A percentile compares a stretch with the other conserved stretches of the same genome.
phyloP scores from a whole-genome alignment of 2,888 invertebrate genomes.

The Pharmacophagus antenor region DNA sequence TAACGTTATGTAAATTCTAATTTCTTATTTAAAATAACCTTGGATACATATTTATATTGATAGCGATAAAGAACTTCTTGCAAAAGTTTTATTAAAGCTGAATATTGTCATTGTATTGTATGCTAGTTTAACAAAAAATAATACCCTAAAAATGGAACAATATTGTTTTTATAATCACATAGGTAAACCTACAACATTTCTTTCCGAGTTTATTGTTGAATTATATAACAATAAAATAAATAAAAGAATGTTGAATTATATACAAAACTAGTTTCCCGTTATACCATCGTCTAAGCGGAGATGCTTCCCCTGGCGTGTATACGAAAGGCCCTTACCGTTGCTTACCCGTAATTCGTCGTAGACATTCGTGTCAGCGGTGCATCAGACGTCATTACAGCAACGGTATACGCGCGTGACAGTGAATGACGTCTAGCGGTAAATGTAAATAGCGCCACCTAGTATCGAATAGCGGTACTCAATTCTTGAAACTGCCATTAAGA shows the following conservation, averaged over 20 bases:
- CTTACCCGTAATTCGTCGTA: constrained; percentile 47
- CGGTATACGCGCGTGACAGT: constrained; percentile 44
- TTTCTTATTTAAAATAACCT: no score
- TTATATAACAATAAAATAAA: no score
- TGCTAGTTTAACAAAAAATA: constrained; percentile 1
- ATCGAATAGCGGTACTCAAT: constrained; percentile 66
- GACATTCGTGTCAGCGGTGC: constrained; percentile 60
- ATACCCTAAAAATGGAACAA: constrained; percentile 15
- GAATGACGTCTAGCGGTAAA: constrained; percentile 55
- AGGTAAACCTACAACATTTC: constrained; percentile 12
- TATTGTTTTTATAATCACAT: constrained; percentile 4
- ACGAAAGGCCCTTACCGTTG: constrained; percentile 47
- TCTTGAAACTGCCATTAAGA: constrained; percentile 54
- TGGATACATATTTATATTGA: background rate
- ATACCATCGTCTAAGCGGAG: constrained; percentile 17
- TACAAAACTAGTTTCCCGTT: constrained; percentile 19
- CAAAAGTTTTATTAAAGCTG: constrained; percentile 9
- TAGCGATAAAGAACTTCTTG: background rate
- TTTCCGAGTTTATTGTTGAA: constrained; percentile 18
- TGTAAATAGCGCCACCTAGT: constrained; percentile 67
- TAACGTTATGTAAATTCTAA: no score
- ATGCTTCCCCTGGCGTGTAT: constrained; percentile 34
- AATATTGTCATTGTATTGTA: no score
- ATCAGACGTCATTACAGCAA: constrained; percentile 57
- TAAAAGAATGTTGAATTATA: no score